Conservation (phyloP, 2,113 vertebrate species). For the Vicugna pacos region DNA sequence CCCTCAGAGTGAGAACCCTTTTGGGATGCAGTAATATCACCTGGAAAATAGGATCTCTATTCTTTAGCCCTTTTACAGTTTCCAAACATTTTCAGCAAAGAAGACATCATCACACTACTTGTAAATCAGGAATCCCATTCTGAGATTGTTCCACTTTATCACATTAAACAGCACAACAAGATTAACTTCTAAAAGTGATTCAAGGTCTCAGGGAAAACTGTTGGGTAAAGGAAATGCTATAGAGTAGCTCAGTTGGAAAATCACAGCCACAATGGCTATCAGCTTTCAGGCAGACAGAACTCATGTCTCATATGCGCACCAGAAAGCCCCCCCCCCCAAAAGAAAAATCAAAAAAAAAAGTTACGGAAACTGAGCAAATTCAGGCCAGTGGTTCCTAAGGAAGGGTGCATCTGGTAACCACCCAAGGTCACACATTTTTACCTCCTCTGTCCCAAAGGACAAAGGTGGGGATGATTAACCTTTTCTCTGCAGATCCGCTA, state of each 20-base stretch:
- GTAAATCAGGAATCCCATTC: conserved; percentile 22
- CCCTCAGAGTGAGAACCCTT: neutral
- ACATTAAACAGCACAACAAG: neutral
- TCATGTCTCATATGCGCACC: neutral
- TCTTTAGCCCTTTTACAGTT: neutral
- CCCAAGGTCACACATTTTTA: neutral
- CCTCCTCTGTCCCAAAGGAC: neutral
- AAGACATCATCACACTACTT: neutral
- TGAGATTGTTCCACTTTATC: neutral
- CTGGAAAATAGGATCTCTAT: neutral
- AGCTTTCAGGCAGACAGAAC: conserved; percentile 36
- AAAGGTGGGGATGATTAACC: neutral
- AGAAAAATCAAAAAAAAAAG: neutral
- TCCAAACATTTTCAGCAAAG: conserved; percentile 27
- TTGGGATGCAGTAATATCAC: neutral
- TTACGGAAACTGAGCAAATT: neutral
- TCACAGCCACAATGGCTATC: neutral
- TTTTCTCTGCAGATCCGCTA: neutral
- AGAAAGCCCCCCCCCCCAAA: neutral
- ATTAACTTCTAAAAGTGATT: conserved; percentile 48
- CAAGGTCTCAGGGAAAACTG: conserved; percentile 4
- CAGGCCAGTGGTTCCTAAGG: neutral
- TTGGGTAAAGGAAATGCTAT: conserved; percentile 26
- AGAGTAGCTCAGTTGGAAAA: conserved; percentile 25
- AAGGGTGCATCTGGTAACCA: neutral